Base-by-base conservation (phyloP, 2,888 invertebrate genomes). In the Dasypogon diadema region DNA sequence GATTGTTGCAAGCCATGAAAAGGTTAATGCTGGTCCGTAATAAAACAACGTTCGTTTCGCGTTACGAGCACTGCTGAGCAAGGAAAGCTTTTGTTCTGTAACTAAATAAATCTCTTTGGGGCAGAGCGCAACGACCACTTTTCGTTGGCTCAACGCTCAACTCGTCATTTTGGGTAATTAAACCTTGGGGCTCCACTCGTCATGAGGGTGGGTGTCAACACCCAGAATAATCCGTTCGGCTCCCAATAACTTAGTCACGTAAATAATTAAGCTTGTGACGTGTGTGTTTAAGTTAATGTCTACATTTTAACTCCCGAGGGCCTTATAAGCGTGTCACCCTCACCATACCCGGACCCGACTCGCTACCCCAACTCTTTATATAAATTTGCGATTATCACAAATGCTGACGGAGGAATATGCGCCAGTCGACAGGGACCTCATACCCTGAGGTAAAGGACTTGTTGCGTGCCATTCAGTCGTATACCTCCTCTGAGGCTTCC, bases 191-290 rank as follows among this genome's bases (percentile, higher is more conserved):
- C 70, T 54, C 54, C 70, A 54, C 54, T 54, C 54, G 26, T 70
- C 51, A 70, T 16, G 16, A 37, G 70, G 54, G 34, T 70, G 54
- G 54, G 70, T 21, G 34, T 54, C 70, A 70, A 54, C 70, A 54
- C 70, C 70, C 70, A n/a, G 54, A 54, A 70, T 70, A 54, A 70
- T 70, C 70, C 70, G 70, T 70, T 70, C 30, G 70, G 70, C 74
- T 56, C 56, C 74, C 79, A 81, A 79, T 81, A 83, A 82, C 83
- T 83, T 84, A 84, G 86, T 85, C 85, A 85, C 85, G 86, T 85
- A 85, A 85, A 85, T 85, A 85, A 85, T 85, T 85, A 85, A 85
- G 82, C 84, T 83, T 84, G 84, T 85, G 85, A 85, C 86, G 85
- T 84, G 85, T 84, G 83, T 84, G 82, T 82, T 78, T 75, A 77